Evolutionary conservation across 2,888 invertebrate genomes (phyloP), one percentile per base, ranked within the genome.

Genomic region (Dolichopus griseipennis): DNA sequence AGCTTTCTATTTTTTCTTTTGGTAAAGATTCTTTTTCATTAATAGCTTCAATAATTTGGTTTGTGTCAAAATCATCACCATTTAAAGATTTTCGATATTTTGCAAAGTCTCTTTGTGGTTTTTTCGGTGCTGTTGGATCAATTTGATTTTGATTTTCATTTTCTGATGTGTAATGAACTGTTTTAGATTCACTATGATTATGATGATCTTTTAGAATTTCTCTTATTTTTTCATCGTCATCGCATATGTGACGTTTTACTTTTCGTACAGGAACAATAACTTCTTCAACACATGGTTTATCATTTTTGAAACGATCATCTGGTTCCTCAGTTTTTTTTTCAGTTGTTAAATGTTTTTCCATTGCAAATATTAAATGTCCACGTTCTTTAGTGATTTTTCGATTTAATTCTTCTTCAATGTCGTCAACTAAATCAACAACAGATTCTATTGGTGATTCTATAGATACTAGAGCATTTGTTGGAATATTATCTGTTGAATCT

Each of bases 51-150:
- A 52, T 52, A 52, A 52, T 52, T 63, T 63, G 63, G 27, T 15
- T 37, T 37, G 37, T 52, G 15, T 52, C 52, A n/a, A 52, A 52
- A 18, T 52, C 52, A 52, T 52, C 52, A 52, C 20, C 33, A 37
- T 69, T 67, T 21, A 67, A 63, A 20, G 67, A 52, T 52, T 70
- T 70, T 67, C 66, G 68, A 67, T 72, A 73, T 66, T 72, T 71
- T 22, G 68, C 66, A 63, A 74, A 73, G 65, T 74, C 74, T n/a
- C 74, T 68, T 63, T 71, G 70, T 10, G 74, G 74, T 70, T 74
- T 74, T 62, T 71, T 70, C n/a, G 74, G 74, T 34, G 72, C 70
- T 67, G 52, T 62, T 37, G 67, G 64, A 68, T 71, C 71, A 7
- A 41, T 43, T n/a, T 61, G 61, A 15, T 52, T 62, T 27, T 12